phyloP scores from a whole-genome alignment of 2,113 vertebrate species.

The Oncorhynchus masou region DNA sequence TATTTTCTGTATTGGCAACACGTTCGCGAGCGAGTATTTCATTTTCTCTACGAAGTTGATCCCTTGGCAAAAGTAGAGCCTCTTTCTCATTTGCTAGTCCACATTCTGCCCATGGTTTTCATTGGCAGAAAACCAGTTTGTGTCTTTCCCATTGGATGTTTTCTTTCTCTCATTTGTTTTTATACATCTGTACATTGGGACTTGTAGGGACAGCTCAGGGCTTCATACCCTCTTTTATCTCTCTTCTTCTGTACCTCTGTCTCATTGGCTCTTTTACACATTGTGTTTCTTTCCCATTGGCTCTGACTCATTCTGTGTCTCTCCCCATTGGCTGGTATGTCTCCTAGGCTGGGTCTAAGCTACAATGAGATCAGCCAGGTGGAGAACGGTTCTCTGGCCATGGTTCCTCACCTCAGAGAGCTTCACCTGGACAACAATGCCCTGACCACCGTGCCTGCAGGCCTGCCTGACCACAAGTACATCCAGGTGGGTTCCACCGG shows the following conservation, averaged over 20 bases:
- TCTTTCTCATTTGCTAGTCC: no score
- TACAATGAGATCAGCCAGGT: conserved; percentile 87
- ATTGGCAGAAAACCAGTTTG: background rate
- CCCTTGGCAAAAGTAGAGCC: no score
- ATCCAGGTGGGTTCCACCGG: conserved; percentile 82
- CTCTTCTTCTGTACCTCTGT: background rate
- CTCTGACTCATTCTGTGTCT: background rate
- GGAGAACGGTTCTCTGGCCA: conserved; percentile 88
- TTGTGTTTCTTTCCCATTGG: background rate
- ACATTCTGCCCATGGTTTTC: background rate
- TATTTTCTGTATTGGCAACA: conserved; percentile 10
- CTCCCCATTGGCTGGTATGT: conserved; percentile 11
- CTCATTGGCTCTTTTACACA: background rate
- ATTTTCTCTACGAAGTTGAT: conserved; percentile 4
- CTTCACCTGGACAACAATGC: conserved; percentile 92
- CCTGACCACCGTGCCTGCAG: conserved; percentile 81
- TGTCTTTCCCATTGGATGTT: background rate
- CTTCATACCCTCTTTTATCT: no score
- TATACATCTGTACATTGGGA: background rate
- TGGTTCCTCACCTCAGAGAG: conserved; percentile 88
- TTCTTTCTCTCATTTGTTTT: background rate
- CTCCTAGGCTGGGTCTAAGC: conserved; percentile 86
- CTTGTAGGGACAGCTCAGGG: no score
- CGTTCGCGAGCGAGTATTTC: background rate
- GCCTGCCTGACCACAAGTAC: conserved; percentile 93